phyloP scores from a whole-genome alignment of 2,113 vertebrate genomes.

The Megaceryle torquata region DNA sequence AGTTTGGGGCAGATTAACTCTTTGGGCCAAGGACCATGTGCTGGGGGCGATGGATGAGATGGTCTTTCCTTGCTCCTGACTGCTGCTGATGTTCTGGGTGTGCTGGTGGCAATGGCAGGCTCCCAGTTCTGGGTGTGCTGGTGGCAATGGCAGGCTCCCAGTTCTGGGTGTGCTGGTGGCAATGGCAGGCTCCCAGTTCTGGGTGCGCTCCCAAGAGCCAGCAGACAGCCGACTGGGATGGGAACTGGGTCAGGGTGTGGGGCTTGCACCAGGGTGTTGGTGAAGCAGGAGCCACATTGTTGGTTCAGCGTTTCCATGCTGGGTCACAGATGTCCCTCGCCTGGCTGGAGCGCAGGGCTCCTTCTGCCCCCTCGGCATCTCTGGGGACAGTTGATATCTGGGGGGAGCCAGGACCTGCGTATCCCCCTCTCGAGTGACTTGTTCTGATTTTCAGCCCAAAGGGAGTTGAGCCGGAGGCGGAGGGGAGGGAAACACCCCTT shows the following conservation, averaged over 20 bases:
- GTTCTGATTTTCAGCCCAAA: background rate
- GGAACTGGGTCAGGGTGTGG: background rate
- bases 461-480: background rate
- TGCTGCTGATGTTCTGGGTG: background rate
- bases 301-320: background rate
- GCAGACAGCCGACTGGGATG: rapidly evolving
- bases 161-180: background rate
- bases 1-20: background rate
- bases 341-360: background rate
- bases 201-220: background rate
- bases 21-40: background rate
- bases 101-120: rapidly evolving
- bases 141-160: rapidly evolving
- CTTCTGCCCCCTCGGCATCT: no score
- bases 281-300: background rate
- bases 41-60: background rate
- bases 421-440: background rate
- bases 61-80: rapidly evolving
- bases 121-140: no score
- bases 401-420: background rate
- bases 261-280: rapidly evolving
- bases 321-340: rapidly evolving
- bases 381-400: rapidly evolving
- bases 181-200: rapidly evolving
- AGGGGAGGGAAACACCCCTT: background rate